Percentiles rank a stretch among this genome's conserved stretches.
phyloP scores from a whole-genome alignment of 1,140 invertebrate species.

The Diachasma alloeum region DNA sequence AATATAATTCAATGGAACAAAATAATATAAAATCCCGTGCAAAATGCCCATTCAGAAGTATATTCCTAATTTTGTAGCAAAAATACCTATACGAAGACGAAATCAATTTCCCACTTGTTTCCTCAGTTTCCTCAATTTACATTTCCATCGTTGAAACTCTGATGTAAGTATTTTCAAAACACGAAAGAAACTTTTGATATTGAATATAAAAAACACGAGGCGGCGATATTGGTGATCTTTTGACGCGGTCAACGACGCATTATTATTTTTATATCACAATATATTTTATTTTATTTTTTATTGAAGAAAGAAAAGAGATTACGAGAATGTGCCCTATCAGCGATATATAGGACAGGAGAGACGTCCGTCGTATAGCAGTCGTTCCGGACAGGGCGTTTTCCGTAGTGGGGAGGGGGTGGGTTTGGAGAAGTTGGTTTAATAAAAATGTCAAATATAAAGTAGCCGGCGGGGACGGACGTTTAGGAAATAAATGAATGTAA shows the following conservation, averaged over 20 bases:
- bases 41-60: too few species aligned
- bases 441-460: constrained; percentile 68
- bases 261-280: background rate
- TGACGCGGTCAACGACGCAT: constrained; percentile 1
- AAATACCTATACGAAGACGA: too few species aligned
- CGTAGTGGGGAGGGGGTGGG: constrained; percentile 16
- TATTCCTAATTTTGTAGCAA: too few species aligned
- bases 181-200: background rate
- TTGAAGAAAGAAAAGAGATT: constrained; percentile 38
- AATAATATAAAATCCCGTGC: too few species aligned
- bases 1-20: too few species aligned
- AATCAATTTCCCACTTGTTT: too few species aligned
- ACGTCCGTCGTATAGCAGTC: constrained; percentile 24
- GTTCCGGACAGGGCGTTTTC: constrained; percentile 19
- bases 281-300: constrained; percentile 5
- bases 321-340: constrained; percentile 54
- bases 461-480: constrained; percentile 60
- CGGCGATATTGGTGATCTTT: background rate
- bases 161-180: too few species aligned
- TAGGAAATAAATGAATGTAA: constrained; percentile 64
- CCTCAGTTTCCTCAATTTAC: too few species aligned
- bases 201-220: background rate
- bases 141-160: too few species aligned
- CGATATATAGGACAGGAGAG: constrained; percentile 42
- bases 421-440: constrained; percentile 57